A percentile compares a stretch with the other conserved stretches of the same genome.
Evolutionary conservation across 2,113 vertebrate genomes (phyloP).

Genomic region (Cricetomys ansorgei): DNA sequence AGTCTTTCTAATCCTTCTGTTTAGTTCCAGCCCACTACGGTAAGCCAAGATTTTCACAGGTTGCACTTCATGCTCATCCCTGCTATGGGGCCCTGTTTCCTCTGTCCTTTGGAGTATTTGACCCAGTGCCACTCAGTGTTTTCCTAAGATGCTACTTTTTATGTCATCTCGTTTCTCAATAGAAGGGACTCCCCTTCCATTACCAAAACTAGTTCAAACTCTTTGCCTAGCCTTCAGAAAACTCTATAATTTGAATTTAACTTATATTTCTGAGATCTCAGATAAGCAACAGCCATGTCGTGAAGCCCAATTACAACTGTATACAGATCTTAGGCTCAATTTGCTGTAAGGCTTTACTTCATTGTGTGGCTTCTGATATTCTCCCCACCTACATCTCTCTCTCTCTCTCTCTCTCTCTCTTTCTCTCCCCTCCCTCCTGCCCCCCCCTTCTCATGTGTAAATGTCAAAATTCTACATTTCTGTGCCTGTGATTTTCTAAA

Average conservation of each 20-base stretch:
- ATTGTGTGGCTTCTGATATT: background rate
- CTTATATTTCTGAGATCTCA: background rate
- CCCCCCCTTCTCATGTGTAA: background rate
- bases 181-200: background rate
- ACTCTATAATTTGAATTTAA: conserved; percentile 1
- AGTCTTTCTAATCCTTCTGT: background rate
- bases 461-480: background rate
- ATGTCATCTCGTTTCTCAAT: background rate
- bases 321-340: background rate
- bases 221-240: background rate
- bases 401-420: too few relatives aligned
- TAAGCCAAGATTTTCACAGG: too few relatives aligned
- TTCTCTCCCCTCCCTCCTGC: too few relatives aligned
- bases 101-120: background rate
- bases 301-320: background rate
- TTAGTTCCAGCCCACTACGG: background rate
- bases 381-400: too few relatives aligned
- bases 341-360: background rate
- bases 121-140: background rate
- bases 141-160: background rate
- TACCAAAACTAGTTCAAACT: background rate
- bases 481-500: background rate
- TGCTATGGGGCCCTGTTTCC: background rate
- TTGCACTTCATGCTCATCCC: background rate
- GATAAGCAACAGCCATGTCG: background rate